Base-by-base conservation (phyloP, 2,113 vertebrate genomes). In the Neodon shergylaensis region DNA sequence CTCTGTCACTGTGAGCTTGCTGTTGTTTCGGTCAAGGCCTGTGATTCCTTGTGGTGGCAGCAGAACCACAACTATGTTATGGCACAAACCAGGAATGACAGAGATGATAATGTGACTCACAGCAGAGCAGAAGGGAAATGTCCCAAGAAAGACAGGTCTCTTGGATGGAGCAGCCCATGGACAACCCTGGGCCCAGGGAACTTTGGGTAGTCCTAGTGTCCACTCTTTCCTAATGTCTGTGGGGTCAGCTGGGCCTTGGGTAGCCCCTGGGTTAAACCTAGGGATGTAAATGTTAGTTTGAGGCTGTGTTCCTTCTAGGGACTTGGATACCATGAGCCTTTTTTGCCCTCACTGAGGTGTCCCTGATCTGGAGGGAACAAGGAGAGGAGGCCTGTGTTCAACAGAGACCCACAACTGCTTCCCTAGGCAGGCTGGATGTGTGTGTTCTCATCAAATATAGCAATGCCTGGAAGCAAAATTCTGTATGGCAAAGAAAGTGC, bases 401-500 rank as follows among this genome's bases (percentile, higher is more conserved):
- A 94, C 63, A 12, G 77, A 52, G 79, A 65, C 77, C 52, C 52
- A 68, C 83, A 77, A 66, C 61, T 73, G 83, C 73, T 79, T 93
- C 79, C 79, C 44, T 17, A 24, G 61, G 70, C 73, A 61, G 65
- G 0, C 5, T 42, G 44, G 58, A 3, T 82, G 63, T 93, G 89
- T 95, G 66, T 81, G 61, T 65, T 82, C 88, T 76, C 77, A 70
- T 73, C 82, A 52, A 65, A 94, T 93, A 88, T 24, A 93, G 82
- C 72, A 82, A 22, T 0, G 7, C n/a, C 72, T 11, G 65, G 63
- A 26, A 68, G 74, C 39, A 93, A 81, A 72, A 12, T 82, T 33
- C 66, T 93, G 88, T 44, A 95, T 68, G 84, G 52, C 52, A 83
- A 90, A 96, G 91, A 74, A 90, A 95, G 12, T 36, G 85, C 77